Percentiles rank a stretch among this genome's conserved stretches.
Evolutionary conservation across 2,113 vertebrate genomes (phyloP).

Genomic region (Oncorhynchus kisutch): DNA sequence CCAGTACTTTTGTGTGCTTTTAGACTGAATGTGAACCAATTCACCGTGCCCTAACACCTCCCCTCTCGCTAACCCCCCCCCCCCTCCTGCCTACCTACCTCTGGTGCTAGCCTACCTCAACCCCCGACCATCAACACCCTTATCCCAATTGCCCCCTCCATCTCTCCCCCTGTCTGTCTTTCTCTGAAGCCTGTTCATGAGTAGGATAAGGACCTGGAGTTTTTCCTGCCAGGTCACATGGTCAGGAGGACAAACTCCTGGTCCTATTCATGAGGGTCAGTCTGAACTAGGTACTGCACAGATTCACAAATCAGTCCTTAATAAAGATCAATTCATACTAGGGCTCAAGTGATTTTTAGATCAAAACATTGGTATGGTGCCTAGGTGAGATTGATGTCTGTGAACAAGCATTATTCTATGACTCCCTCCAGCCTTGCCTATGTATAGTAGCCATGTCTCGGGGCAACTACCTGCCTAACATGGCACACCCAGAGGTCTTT

Average conservation of each 20-base stretch:
- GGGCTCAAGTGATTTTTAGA: background rate
- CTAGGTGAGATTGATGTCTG: conserved; percentile 23
- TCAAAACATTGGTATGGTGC: background rate
- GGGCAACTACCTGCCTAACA: too few relatives aligned
- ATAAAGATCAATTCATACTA: background rate
- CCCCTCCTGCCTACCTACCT: too few relatives aligned
- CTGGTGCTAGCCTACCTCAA: too few relatives aligned
- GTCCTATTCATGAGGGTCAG: background rate
- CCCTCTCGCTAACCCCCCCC: too few relatives aligned
- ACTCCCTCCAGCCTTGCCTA: background rate
- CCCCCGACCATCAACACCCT: too few relatives aligned
- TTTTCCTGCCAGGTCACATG: too few relatives aligned
- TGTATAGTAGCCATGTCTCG: too few relatives aligned
- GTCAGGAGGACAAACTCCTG: background rate
- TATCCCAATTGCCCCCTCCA: too few relatives aligned
- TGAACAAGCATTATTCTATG: conserved; percentile 24
- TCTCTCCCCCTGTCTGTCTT: conserved; percentile 12
- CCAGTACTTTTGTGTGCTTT: too few relatives aligned
- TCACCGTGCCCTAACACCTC: too few relatives aligned
- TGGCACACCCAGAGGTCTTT: background rate
- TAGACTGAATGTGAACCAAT: too few relatives aligned
- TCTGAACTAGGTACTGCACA: background rate
- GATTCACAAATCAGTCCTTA: background rate
- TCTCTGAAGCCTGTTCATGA: background rate
- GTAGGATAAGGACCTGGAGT: too few relatives aligned